phyloP scores from a whole-genome alignment of 2,797 vertebrate genomes.

The Menidia menidia region DNA sequence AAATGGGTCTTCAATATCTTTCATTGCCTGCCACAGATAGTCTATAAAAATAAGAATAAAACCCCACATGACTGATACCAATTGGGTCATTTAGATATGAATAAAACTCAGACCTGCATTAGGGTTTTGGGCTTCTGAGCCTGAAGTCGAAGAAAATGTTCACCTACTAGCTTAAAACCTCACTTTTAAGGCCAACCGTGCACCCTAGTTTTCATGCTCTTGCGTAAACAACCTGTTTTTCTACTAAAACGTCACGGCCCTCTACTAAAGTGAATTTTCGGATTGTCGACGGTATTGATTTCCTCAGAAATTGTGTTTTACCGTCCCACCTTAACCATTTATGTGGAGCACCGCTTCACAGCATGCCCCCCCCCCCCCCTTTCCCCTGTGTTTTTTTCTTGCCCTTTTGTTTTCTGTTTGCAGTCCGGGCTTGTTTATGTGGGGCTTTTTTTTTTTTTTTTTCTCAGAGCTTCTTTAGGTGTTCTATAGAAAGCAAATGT shows the following conservation, averaged over 20 bases:
- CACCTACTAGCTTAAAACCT: background rate
- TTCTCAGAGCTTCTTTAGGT: constrained; percentile 6
- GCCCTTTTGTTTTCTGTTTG: constrained; percentile 41
- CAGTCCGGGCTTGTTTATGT: constrained; percentile 33
- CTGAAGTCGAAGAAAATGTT: background rate
- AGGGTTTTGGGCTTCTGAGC: background rate
- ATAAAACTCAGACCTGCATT: background rate
- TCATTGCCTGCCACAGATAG: background rate
- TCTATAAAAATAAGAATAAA: background rate
- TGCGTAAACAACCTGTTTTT: background rate
- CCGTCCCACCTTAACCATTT: background rate
- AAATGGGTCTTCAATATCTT: background rate
- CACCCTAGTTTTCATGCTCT: background rate
- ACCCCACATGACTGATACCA: too few species aligned
- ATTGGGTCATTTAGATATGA: background rate
- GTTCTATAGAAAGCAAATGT: constrained; percentile 20
- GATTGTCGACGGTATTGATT: background rate
- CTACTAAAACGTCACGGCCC: background rate
- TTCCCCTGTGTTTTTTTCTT: background rate
- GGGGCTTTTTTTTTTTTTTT: background rate
- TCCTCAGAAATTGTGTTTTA: background rate
- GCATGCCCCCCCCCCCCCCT: background rate
- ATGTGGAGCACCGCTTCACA: background rate
- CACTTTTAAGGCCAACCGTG: background rate
- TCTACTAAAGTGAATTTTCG: background rate